Conservation (phyloP, 1,140 invertebrate species). For the Mactra quadrangularis region DNA sequence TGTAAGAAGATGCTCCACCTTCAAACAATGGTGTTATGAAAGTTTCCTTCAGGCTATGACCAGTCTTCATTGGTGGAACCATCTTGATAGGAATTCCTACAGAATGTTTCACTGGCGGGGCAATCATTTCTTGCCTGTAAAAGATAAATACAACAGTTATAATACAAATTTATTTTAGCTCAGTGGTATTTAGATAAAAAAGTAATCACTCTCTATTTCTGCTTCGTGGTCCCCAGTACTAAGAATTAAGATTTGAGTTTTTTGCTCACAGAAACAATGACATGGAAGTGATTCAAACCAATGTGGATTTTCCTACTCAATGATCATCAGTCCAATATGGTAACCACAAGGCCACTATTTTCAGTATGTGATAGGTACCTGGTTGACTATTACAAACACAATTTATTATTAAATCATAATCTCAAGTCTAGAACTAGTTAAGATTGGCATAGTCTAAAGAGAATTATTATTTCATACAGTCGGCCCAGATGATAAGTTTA, state of each 20-base stretch:
- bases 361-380: too few relatives aligned
- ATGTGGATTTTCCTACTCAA: too few relatives aligned
- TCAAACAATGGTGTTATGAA: neutral
- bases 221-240: neutral
- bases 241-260: neutral
- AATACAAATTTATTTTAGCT: neutral
- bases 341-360: too few relatives aligned
- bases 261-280: neutral
- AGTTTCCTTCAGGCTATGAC: conserved; percentile 49
- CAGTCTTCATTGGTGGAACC: conserved; percentile 62
- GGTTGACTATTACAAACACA: too few relatives aligned
- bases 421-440: too few relatives aligned
- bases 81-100: conserved; percentile 26
- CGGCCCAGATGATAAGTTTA: too few relatives aligned
- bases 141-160: neutral
- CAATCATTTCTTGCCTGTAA: conserved; percentile 52
- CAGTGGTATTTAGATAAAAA: neutral
- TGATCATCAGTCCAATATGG: too few relatives aligned
- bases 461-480: too few relatives aligned
- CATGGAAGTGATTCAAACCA: too few relatives aligned
- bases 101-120: neutral
- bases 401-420: too few relatives aligned
- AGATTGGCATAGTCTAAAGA: too few relatives aligned
- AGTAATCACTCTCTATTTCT: neutral
- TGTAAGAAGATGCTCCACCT: neutral